These are phyloP conservation scores for Plebejus anna DNA, from an alignment of 2,888 invertebrate genomes.

Conservation along the genomic window DNA sequence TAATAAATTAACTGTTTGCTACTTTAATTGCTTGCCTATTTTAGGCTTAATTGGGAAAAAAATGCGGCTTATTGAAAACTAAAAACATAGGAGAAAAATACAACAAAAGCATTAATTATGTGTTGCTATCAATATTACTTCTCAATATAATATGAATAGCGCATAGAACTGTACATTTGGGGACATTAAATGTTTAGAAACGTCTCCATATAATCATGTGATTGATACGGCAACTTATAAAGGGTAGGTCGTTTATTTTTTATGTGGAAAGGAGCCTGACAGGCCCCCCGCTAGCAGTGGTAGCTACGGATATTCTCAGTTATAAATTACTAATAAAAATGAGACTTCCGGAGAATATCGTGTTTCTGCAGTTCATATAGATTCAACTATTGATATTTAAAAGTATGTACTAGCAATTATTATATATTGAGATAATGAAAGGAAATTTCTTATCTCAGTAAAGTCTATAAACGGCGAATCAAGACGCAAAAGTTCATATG, in stretches of 20 bases:
- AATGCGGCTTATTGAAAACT: neutral
- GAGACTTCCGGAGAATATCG: constrained; percentile 11
- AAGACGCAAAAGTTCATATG: no score
- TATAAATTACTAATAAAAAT: constrained; percentile 24
- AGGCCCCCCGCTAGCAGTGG: constrained; percentile 19
- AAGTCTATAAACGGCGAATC: no score
- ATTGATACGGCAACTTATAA: constrained; percentile 12
- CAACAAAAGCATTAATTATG: neutral
- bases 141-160: neutral
- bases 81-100: neutral
- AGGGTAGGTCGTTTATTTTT: constrained; percentile 25
- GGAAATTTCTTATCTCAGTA: no score
- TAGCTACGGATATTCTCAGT: constrained; percentile 25
- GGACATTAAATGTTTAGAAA: neutral
- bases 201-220: constrained; percentile 20
- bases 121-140: neutral
- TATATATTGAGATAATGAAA: no score
- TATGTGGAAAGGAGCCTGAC: constrained; percentile 7
- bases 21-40: neutral
- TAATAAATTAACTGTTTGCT: neutral
- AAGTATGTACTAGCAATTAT: no score
- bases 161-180: neutral
- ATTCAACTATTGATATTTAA: neutral
- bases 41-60: neutral
- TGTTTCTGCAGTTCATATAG: constrained; percentile 17